phyloP scores from a whole-genome alignment of 1,140 invertebrate species.

The Papilio xuthus region DNA sequence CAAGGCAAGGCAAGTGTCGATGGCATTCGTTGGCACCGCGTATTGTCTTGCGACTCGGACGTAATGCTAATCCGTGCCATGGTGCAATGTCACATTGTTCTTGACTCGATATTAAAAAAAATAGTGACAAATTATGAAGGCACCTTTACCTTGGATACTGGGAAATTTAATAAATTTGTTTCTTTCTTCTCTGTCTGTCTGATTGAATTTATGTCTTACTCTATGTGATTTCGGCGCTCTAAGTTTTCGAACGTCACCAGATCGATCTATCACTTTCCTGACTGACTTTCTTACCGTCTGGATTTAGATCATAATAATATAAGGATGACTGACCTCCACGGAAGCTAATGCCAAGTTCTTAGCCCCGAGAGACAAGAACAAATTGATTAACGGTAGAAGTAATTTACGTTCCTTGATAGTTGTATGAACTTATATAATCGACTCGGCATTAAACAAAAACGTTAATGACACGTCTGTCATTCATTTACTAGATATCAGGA shows the following conservation, averaged over 20 bases:
- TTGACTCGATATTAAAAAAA: slow-evolving; percentile 16
- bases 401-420: slow-evolving; percentile 5
- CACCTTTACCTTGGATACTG: neutral
- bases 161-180: neutral
- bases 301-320: neutral
- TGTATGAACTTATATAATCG: neutral
- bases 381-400: neutral
- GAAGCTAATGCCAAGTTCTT: slow-evolving; percentile 3
- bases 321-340: neutral
- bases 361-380: neutral
- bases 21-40: slow-evolving; percentile 2
- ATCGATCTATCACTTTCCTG: too few relatives aligned
- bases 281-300: too few relatives aligned
- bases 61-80: slow-evolving; percentile 23
- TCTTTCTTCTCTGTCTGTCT: neutral
- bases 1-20: slow-evolving; percentile 18
- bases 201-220: neutral
- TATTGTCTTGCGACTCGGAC: slow-evolving; percentile 32
- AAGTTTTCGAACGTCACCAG: too few relatives aligned
- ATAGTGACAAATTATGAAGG: neutral
- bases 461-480: neutral
- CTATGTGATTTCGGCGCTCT: neutral
- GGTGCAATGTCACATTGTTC: slow-evolving; percentile 35
- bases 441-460: neutral
- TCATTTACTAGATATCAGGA: neutral